Conservation (phyloP, 1,140 invertebrate genomes). For the Lerema accius region DNA sequence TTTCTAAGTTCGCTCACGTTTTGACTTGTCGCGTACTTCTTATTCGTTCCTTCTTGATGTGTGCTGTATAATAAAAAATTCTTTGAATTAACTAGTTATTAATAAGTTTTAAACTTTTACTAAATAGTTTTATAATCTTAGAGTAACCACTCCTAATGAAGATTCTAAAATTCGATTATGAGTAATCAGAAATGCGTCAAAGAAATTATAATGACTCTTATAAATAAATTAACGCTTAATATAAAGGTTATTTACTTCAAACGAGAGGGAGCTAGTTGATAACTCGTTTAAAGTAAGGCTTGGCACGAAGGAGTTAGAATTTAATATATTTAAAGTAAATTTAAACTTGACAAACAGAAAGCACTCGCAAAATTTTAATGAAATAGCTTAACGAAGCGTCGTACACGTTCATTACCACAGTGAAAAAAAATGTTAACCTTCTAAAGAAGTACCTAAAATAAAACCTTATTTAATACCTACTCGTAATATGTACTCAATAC, state of each 20-base stretch:
- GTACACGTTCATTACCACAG: too few relatives aligned
- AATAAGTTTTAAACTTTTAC: too few relatives aligned
- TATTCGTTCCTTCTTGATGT: slow-evolving; percentile 16
- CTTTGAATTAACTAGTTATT: too few relatives aligned
- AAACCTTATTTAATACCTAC: too few relatives aligned
- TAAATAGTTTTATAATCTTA: too few relatives aligned
- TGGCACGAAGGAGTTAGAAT: neutral
- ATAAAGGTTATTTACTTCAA: neutral
- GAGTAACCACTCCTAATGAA: too few relatives aligned
- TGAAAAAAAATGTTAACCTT: too few relatives aligned
- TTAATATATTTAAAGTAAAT: neutral
- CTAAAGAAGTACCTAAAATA: too few relatives aligned
- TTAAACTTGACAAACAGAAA: neutral
- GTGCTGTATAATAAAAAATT: slow-evolving; percentile 10
- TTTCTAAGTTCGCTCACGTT: slow-evolving; percentile 23
- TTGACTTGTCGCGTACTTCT: slow-evolving; percentile 22
- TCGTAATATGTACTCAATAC: too few relatives aligned
- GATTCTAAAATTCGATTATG: neutral
- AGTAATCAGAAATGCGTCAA: neutral
- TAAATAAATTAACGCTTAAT: neutral
- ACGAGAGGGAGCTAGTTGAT: neutral
- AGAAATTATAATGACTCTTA: slow-evolving; percentile 1
- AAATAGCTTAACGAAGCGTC: neutral
- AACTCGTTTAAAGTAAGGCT: neutral
- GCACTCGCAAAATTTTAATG: neutral